phyloP scores from a whole-genome alignment of 2,113 vertebrate species.

The Cichladusa arquata region DNA sequence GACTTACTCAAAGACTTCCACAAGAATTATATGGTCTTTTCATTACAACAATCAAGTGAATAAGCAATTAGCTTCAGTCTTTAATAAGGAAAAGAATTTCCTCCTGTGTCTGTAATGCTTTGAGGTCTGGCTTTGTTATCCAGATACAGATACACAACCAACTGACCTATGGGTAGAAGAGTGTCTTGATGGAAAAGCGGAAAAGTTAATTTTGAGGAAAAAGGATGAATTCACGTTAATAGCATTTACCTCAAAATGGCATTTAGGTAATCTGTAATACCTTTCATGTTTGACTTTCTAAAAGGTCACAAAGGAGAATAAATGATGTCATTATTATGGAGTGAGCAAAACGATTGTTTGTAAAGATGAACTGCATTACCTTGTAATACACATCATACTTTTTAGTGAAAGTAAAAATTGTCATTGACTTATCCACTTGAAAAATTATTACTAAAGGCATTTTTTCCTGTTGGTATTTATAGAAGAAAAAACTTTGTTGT shows the following conservation, averaged over 20 bases:
- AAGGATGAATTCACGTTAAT: not conserved
- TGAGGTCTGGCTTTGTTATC: not conserved
- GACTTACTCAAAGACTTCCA: not conserved
- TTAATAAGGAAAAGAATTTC: not conserved
- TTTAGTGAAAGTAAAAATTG: not conserved
- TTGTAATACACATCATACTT: not conserved
- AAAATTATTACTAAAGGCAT: not conserved
- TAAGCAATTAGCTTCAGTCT: slow-evolving; percentile 27
- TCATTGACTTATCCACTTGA: not conserved
- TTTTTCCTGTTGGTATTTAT: not conserved
- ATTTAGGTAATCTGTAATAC: not conserved
- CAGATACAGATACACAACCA: not conserved
- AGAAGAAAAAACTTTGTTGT: not conserved
- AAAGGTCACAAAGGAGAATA: not conserved
- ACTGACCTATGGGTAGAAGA: not conserved
- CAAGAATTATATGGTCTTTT: not conserved
- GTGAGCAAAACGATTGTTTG: not conserved
- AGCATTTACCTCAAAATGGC: not conserved
- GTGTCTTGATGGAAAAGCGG: not conserved
- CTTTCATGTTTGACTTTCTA: not conserved
- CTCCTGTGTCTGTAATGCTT: not conserved
- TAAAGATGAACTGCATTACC: not conserved
- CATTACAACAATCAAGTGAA: not conserved
- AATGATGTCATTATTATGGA: not conserved
- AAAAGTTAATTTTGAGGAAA: not conserved